Evolutionary conservation across 2,113 vertebrate species (phyloP).

Genomic region (Sardina pilchardus): DNA sequence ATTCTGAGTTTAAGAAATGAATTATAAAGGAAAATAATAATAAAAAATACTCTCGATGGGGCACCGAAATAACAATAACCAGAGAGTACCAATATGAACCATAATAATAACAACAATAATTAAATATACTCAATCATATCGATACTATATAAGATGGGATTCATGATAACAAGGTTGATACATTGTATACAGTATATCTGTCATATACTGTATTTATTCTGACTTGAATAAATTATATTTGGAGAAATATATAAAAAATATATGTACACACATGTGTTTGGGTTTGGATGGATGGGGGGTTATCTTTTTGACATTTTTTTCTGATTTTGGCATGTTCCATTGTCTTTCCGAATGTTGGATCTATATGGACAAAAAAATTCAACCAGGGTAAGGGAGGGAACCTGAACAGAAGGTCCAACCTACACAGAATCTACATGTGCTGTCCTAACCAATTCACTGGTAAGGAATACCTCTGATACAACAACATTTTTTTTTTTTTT

Average conservation of each 20-base stretch:
- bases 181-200: slow-evolving; percentile 44
- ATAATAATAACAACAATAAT: slow-evolving; percentile 40
- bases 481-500: slow-evolving; percentile 36
- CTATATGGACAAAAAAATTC: slow-evolving; percentile 59
- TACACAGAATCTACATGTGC: slow-evolving; percentile 68
- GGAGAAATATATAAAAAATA: slow-evolving; percentile 69
- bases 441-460: slow-evolving; percentile 64
- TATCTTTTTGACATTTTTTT: not conserved
- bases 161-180: slow-evolving; percentile 27
- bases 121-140: slow-evolving; percentile 39
- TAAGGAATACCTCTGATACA: slow-evolving; percentile 42
- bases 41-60: slow-evolving; percentile 46
- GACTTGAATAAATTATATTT: slow-evolving; percentile 55
- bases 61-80: slow-evolving; percentile 47
- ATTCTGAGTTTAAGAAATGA: slow-evolving; percentile 72
- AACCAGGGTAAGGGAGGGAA: slow-evolving; percentile 51
- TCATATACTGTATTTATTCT: too few species aligned
- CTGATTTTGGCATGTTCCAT: slow-evolving; percentile 50
- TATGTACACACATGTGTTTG: slow-evolving; percentile 48
- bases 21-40: slow-evolving; percentile 66
- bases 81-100: slow-evolving; percentile 37
- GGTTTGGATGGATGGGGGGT: slow-evolving; percentile 26
- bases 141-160: slow-evolving; percentile 35
- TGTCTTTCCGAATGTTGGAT: slow-evolving; percentile 69
- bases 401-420: slow-evolving; percentile 58